phyloP scores from a whole-genome alignment of 2,888 invertebrate genomes.

The Philereme transversata region DNA sequence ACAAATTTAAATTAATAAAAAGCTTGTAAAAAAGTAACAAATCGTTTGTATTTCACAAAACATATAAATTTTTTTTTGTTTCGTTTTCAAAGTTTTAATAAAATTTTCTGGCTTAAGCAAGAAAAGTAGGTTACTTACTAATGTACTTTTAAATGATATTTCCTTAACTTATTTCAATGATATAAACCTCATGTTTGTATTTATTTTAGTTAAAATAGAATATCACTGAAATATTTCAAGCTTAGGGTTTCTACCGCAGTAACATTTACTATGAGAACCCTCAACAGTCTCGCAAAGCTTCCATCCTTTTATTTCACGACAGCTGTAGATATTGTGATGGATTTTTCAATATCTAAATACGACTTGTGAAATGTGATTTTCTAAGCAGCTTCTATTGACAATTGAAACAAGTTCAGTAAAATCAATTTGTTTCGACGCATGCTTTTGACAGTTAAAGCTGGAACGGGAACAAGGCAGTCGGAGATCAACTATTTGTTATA shows the following conservation, averaged over 20 bases:
- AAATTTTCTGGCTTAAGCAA: too few relatives aligned
- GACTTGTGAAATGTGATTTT: conserved; percentile 23
- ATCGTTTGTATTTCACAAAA: too few relatives aligned
- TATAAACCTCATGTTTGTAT: too few relatives aligned
- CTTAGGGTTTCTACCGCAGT: not conserved
- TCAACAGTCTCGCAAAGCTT: not conserved
- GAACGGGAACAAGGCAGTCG: conserved; percentile 4
- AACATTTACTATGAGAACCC: conserved; percentile 2
- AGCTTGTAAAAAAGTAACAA: too few relatives aligned
- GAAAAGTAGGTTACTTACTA: too few relatives aligned
- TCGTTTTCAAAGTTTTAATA: too few relatives aligned
- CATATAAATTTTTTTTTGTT: too few relatives aligned
- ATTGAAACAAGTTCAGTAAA: conserved; percentile 25
- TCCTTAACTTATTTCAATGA: too few relatives aligned
- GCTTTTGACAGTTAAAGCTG: conserved; percentile 29
- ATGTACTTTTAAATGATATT: too few relatives aligned
- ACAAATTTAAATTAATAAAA: too few relatives aligned
- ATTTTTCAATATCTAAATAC: conserved; percentile 19
- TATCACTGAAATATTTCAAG: too few relatives aligned
- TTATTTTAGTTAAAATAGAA: too few relatives aligned
- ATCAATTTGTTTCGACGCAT: conserved; percentile 28
- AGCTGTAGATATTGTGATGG: conserved; percentile 6
- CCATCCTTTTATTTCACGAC: conserved; percentile 10
- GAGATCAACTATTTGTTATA: not conserved
- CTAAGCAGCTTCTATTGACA: conserved; percentile 28